A percentile compares a stretch with the other conserved stretches of the same genome.
phyloP scores from a whole-genome alignment of 2,888 invertebrate genomes.

The Ecdyonurus torrentis region DNA sequence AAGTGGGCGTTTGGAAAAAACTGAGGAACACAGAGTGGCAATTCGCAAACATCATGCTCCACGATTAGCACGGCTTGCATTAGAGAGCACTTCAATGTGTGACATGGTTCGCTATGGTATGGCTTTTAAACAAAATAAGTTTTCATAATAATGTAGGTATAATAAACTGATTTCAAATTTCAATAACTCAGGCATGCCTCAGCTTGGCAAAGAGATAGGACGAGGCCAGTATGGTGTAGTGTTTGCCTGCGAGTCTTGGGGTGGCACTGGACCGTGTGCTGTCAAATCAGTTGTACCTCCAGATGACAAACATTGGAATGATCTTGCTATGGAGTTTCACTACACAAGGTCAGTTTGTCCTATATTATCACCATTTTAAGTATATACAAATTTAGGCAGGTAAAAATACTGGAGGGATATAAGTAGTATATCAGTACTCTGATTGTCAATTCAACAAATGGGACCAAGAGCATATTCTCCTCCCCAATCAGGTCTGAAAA shows the following conservation, averaged over 20 bases:
- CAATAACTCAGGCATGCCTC: conserved; percentile 22
- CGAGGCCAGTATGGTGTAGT: conserved; percentile 85
- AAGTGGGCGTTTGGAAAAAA: conserved; percentile 53
- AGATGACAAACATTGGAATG: conserved; percentile 78
- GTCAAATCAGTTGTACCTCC: conserved; percentile 78
- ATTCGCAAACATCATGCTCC: conserved; percentile 66
- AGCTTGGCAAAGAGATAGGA: conserved; percentile 30
- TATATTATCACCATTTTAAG: no score
- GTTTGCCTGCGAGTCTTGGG: conserved; percentile 63
- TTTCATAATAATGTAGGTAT: conserved; percentile 38
- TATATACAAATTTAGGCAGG: no score
- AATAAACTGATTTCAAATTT: conserved; percentile 34
- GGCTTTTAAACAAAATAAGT: background rate
- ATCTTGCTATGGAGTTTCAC: conserved; percentile 80
- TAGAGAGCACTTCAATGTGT: conserved; percentile 69
- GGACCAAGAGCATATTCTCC: no score
- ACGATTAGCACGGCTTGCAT: conserved; percentile 56
- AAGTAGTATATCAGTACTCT: no score
- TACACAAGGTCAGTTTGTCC: conserved; percentile 53
- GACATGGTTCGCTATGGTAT: conserved; percentile 55
- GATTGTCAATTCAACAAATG: no score
- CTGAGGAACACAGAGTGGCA: conserved; percentile 59
- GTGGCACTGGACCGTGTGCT: conserved; percentile 53
- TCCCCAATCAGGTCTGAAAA: no score
- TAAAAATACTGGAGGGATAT: no score